A percentile compares a stretch with the other conserved stretches of the same genome.
Conservation (phyloP, 2,797 vertebrate species). For the Chromis chromis region DNA sequence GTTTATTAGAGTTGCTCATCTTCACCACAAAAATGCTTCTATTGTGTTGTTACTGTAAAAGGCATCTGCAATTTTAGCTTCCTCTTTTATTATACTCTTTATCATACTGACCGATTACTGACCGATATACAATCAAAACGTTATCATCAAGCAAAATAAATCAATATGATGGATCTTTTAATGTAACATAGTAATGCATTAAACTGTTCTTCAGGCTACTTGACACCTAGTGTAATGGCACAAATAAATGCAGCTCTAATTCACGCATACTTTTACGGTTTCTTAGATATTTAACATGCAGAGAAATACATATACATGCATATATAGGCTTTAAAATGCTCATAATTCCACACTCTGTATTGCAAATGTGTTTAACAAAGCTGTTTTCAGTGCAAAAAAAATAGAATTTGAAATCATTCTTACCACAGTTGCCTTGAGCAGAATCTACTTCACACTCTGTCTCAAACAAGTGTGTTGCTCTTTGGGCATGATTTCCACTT, state of each 20-base stretch:
- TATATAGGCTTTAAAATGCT: background rate
- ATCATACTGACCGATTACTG: background rate
- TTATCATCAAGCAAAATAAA: too few species aligned
- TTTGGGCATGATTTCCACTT: slow-evolving; percentile 38
- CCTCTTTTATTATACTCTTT: too few species aligned
- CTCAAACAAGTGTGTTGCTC: slow-evolving; percentile 3
- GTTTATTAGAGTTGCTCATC: too few species aligned
- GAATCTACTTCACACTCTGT: slow-evolving; percentile 29
- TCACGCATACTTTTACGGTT: background rate
- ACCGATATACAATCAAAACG: background rate
- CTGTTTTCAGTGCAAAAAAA: background rate
- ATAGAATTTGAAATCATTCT: slow-evolving; percentile 31
- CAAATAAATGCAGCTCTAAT: background rate
- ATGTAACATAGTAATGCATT: background rate
- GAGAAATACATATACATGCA: background rate
- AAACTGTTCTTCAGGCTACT: background rate
- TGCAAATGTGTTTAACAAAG: background rate
- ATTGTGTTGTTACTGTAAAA: too few species aligned
- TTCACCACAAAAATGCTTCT: too few species aligned
- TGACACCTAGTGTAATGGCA: background rate
- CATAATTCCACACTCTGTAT: background rate
- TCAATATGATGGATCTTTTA: too few species aligned
- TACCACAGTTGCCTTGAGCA: slow-evolving; percentile 53
- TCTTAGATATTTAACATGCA: background rate
- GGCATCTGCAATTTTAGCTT: too few species aligned